Evolutionary conservation across 2,797 vertebrate genomes (phyloP).

Genomic region (Rhinoraja longicauda): DNA sequence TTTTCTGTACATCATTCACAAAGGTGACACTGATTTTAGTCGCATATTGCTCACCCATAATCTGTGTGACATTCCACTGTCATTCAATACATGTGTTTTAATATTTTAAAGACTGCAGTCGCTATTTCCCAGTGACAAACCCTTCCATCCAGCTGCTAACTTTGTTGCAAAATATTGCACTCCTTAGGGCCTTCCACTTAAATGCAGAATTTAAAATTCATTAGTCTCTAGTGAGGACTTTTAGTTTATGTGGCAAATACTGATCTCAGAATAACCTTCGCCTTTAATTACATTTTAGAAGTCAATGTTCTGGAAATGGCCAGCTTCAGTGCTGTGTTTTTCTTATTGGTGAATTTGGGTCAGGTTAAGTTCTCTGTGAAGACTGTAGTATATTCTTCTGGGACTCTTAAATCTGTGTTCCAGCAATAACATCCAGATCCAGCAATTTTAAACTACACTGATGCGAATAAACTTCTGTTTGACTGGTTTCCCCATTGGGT

Average conservation of each 20-base stretch:
- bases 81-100: neutral
- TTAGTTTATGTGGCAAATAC: neutral
- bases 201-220: neutral
- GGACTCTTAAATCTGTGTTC: neutral
- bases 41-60: neutral
- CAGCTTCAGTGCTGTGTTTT: neutral
- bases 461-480: neutral
- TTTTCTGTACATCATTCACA: neutral
- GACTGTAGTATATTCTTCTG: neutral
- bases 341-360: neutral
- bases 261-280: neutral
- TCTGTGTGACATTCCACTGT: neutral
- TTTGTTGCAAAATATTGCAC: no score
- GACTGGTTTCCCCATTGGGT: neutral
- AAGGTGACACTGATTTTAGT: neutral
- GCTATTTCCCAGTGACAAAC: neutral
- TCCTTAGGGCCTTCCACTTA: neutral
- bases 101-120: neutral
- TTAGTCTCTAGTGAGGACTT: constrained; percentile 6
- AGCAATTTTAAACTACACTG: neutral
- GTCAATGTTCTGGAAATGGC: neutral
- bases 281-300: constrained; percentile 1
- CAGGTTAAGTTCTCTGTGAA: neutral
- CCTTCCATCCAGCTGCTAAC: neutral
- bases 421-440: neutral